These are phyloP conservation scores for Pristionchus fissidentatus DNA, from an alignment of 2,888 invertebrate genomes.

Conservation along the genomic window DNA sequence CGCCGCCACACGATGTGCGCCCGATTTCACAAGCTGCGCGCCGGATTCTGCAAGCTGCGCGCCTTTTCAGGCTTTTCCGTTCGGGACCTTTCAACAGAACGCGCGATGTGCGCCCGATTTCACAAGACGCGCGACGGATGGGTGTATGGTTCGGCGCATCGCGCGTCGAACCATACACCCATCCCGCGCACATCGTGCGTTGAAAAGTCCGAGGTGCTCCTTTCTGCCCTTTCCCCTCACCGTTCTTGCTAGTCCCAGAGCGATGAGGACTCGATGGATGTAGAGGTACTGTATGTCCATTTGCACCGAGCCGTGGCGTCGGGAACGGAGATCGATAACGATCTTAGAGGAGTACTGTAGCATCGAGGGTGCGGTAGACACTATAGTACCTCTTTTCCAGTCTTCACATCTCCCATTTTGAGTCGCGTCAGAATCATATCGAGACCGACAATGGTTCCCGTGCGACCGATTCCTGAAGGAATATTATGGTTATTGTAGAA, in stretches of 20 bases:
- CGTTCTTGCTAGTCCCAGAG: slow-evolving; percentile 1
- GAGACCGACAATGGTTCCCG: slow-evolving; percentile 45
- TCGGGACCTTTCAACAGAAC: no score
- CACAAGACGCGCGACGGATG: no score
- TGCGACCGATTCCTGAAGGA: slow-evolving; percentile 45
- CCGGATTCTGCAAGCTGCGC: no score
- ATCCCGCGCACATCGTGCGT: no score
- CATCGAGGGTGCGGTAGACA: not conserved
- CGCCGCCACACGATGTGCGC: no score
- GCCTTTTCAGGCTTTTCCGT: no score
- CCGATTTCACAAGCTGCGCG: no score
- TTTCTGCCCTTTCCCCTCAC: no score
- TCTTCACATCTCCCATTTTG: slow-evolving; percentile 25
- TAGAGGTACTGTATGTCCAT: slow-evolving; percentile 65
- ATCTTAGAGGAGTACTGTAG: slow-evolving; percentile 50
- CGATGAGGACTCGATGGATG: slow-evolving; percentile 62
- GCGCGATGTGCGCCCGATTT: no score
- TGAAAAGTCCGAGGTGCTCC: no score
- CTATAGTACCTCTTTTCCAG: slow-evolving; percentile 19
- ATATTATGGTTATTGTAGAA: not conserved
- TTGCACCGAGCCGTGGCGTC: slow-evolving; percentile 62
- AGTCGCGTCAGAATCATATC: slow-evolving; percentile 23
- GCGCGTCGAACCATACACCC: no score
- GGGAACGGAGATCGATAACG: slow-evolving; percentile 56
- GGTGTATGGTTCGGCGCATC: no score